phyloP scores from a whole-genome alignment of 2,888 invertebrate genomes.

The Calameuta filiformis region DNA sequence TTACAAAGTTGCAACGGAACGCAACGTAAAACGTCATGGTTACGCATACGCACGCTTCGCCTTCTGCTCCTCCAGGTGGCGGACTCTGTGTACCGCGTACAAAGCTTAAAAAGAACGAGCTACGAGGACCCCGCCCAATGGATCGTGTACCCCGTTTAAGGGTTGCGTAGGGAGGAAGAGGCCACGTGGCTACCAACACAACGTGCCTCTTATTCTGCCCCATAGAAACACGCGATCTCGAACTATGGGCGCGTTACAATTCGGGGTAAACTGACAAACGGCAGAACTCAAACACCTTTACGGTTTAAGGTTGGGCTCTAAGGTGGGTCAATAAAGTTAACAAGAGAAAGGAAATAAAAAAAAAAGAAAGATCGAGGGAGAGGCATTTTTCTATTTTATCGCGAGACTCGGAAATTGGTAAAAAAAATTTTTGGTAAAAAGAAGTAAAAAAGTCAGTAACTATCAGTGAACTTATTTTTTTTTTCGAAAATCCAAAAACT shows the following conservation, averaged over 20 bases:
- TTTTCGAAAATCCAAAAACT: background rate
- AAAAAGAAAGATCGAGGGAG: background rate
- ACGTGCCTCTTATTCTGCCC: background rate
- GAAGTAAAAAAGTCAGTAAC: no score
- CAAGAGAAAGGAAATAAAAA: background rate
- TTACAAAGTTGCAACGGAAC: conserved; percentile 12
- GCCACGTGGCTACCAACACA: conserved; percentile 41
- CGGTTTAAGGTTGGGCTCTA: conserved; percentile 6
- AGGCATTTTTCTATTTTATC: background rate
- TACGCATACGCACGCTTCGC: conserved; percentile 25
- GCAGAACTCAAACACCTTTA: conserved; percentile 7
- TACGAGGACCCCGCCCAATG: conserved; percentile 55
- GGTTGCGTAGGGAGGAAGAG: conserved; percentile 41
- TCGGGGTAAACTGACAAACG: conserved; percentile 5
- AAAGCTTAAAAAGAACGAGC: conserved; percentile 52
- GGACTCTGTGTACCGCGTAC: conserved; percentile 35
- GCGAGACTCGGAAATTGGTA: background rate
- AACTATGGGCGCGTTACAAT: background rate
- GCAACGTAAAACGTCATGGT: background rate
- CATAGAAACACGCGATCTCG: conserved; percentile 3
- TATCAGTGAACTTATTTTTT: background rate
- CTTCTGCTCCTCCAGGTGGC: conserved; percentile 55
- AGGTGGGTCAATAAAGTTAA: conserved; percentile 3
- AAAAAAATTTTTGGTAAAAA: background rate
- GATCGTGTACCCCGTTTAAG: conserved; percentile 58